phyloP scores from a whole-genome alignment of 1,140 invertebrate species.

The Rhysida immarginata region DNA sequence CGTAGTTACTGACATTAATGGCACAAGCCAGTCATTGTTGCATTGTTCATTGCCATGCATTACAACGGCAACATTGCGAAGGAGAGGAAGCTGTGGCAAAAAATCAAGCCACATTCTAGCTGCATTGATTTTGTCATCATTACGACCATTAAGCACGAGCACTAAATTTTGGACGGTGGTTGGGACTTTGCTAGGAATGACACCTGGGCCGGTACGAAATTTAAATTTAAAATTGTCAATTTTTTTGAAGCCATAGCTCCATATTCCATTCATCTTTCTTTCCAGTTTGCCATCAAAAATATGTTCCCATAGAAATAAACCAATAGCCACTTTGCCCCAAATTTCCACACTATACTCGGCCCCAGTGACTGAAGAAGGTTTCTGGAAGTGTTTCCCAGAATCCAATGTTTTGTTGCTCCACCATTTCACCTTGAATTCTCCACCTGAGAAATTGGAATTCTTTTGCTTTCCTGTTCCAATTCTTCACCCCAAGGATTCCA shows the following conservation, averaged over 20 bases:
- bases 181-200: conserved; percentile 33
- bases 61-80: conserved; percentile 33
- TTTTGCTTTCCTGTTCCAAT: conserved; percentile 24
- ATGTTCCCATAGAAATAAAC: conserved; percentile 39
- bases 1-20: conserved; percentile 31
- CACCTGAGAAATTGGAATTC: background rate
- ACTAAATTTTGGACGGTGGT: conserved; percentile 33
- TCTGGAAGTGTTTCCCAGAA: background rate
- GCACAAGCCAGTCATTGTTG: conserved; percentile 37
- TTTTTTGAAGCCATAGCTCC: conserved; percentile 31
- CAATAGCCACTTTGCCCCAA: conserved; percentile 40
- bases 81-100: conserved; percentile 24
- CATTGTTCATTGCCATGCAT: conserved; percentile 40
- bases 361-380: background rate
- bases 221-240: conserved; percentile 30
- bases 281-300: conserved; percentile 33
- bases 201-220: conserved; percentile 35
- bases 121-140: conserved; percentile 32
- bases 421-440: background rate
- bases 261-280: conserved; percentile 27
- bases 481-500: conserved; percentile 33
- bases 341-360: conserved; percentile 28
- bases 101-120: conserved; percentile 36
- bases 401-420: background rate
- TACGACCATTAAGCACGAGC: conserved; percentile 38